phyloP scores from a whole-genome alignment of 2,113 vertebrate species.

The Rhinopomastus cyanomelas region DNA sequence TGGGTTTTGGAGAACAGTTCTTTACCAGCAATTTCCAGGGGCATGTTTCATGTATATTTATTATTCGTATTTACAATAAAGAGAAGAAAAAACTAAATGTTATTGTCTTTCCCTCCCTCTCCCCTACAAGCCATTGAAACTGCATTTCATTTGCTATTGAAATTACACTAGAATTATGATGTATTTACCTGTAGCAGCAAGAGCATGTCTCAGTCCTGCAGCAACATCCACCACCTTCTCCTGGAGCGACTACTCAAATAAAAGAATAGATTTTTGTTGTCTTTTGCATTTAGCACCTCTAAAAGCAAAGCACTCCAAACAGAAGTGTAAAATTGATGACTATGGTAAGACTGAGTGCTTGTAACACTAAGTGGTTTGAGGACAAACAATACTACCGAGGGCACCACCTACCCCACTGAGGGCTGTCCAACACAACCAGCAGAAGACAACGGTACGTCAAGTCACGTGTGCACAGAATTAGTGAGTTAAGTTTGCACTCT shows the following conservation, averaged over 20 bases:
- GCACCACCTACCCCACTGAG: not conserved
- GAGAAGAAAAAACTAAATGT: not conserved
- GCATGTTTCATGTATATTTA: not conserved
- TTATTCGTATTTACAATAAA: not conserved
- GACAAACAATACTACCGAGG: not conserved
- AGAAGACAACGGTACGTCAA: not conserved
- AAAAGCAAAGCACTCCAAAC: not conserved
- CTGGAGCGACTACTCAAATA: conserved; percentile 74
- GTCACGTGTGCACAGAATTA: rapidly evolving
- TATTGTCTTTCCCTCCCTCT: not conserved
- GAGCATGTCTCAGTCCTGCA: conserved; percentile 89
- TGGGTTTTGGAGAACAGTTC: not conserved
- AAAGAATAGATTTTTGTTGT: not conserved
- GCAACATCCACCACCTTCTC: conserved; percentile 80
- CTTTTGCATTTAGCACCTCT: not conserved
- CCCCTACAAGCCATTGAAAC: not conserved
- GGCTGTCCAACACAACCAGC: too few species aligned
- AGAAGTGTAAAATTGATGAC: too few species aligned
- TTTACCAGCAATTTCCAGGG: not conserved
- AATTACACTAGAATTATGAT: not conserved
- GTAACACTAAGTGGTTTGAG: too few species aligned
- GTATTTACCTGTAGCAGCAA: conserved; percentile 84
- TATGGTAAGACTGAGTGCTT: too few species aligned
- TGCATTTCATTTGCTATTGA: not conserved
- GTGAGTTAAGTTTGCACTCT: not conserved